Conservation (phyloP, 2,797 vertebrate species). For the Tapera naevia region DNA sequence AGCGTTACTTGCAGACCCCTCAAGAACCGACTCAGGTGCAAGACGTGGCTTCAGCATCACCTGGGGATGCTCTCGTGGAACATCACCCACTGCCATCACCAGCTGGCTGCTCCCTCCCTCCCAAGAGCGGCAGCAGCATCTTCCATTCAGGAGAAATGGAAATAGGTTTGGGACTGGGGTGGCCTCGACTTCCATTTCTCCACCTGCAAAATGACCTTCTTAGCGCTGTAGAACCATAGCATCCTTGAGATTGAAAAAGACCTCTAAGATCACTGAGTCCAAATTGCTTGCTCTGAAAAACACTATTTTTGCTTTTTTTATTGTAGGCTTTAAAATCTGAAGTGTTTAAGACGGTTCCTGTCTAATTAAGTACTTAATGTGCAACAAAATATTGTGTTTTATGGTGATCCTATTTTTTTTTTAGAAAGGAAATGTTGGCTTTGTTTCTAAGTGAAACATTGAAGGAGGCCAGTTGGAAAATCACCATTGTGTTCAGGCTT, state of each 20-base stretch:
- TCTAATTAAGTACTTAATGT: slow-evolving; percentile 49
- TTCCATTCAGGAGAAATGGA: neutral
- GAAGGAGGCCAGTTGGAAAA: slow-evolving; percentile 32
- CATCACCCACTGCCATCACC: accelerated
- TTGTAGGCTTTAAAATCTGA: neutral
- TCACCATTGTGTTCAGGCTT: neutral
- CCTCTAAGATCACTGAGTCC: neutral
- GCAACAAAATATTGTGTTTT: slow-evolving; percentile 16
- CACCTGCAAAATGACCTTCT: neutral
- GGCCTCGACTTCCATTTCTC: neutral
- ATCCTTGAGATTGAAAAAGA: too few species aligned
- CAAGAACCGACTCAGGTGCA: neutral
- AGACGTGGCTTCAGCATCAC: neutral
- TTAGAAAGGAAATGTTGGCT: slow-evolving; percentile 3
- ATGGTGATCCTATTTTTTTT: neutral
- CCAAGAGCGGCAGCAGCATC: neutral
- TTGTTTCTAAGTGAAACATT: neutral
- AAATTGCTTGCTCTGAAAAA: neutral
- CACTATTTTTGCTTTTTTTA: neutral
- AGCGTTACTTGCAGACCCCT: neutral
- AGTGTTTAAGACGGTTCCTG: neutral
- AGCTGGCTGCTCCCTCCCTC: neutral
- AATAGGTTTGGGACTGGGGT: neutral
- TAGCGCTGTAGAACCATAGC: neutral
- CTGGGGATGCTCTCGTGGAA: neutral